A percentile compares a stretch with the other conserved stretches of the same genome.
Evolutionary conservation across 2,888 invertebrate species (phyloP).

Genomic region (Apodemia duryi): DNA sequence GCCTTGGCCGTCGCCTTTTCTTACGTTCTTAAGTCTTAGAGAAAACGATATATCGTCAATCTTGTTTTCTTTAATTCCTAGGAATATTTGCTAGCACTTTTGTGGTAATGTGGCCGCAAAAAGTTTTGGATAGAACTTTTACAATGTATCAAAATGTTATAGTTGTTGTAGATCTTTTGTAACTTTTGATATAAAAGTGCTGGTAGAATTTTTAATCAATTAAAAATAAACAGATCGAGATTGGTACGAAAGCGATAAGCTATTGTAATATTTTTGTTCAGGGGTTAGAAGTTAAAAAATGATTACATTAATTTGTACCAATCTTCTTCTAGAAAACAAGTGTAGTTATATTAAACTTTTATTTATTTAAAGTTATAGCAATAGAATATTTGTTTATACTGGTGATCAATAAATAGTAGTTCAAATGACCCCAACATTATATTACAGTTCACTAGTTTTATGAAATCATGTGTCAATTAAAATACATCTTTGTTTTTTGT

Average conservation of each 20-base stretch:
- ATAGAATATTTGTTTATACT: slow-evolving; percentile 53
- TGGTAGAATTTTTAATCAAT: slow-evolving; percentile 53
- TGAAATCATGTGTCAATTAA: slow-evolving; percentile 39
- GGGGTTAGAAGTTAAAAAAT: slow-evolving; percentile 38
- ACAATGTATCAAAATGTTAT: slow-evolving; percentile 55
- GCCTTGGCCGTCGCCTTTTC: slow-evolving; percentile 67
- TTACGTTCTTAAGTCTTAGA: slow-evolving; percentile 53
- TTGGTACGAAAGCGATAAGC: slow-evolving; percentile 66
- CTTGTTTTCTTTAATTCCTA: slow-evolving; percentile 73
- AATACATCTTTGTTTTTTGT: slow-evolving; percentile 54
- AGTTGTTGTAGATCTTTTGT: slow-evolving; percentile 72
- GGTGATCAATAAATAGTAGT: slow-evolving; percentile 41
- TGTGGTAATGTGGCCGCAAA: slow-evolving; percentile 59
- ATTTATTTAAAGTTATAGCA: slow-evolving; percentile 76
- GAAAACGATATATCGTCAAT: slow-evolving; percentile 56
- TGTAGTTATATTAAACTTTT: slow-evolving; percentile 71
- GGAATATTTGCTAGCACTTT: slow-evolving; percentile 53
- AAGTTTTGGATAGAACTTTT: slow-evolving; percentile 68
- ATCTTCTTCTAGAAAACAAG: slow-evolving; percentile 62
- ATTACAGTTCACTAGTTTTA: slow-evolving; percentile 28
- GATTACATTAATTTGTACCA: slow-evolving; percentile 73
- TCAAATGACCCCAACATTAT: slow-evolving; percentile 36
- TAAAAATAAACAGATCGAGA: slow-evolving; percentile 59
- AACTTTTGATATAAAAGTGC: slow-evolving; percentile 77
- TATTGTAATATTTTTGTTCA: slow-evolving; percentile 56